phyloP scores from a whole-genome alignment of 1,140 invertebrate species.

The Sarcophaga bullata region DNA sequence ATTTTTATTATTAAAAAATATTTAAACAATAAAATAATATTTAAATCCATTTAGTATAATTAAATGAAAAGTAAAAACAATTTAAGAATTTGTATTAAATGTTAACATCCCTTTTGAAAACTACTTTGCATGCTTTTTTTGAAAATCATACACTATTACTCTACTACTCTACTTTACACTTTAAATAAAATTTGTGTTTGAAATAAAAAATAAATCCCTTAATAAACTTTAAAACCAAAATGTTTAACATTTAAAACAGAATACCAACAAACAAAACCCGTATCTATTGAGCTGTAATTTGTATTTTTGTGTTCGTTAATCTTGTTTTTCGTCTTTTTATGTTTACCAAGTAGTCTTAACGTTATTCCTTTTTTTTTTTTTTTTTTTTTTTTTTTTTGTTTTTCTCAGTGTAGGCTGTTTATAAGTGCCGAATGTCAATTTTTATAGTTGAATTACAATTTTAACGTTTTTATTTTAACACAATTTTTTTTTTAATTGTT shows the following conservation, averaged over 20 bases:
- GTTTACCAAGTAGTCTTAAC: not conserved
- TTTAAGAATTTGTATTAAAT: not conserved
- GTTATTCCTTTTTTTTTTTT: not conserved
- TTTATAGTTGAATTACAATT: constrained; percentile 10
- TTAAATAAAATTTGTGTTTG: not conserved
- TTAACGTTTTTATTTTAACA: not conserved
- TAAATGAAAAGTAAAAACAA: too few species aligned
- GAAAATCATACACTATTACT: not conserved
- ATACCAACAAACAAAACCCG: not conserved
- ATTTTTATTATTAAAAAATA: not conserved
- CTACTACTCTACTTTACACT: not conserved
- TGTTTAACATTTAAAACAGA: not conserved
- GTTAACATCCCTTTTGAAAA: not conserved
- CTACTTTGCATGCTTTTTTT: not conserved
- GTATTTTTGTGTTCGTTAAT: not conserved
- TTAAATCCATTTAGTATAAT: too few species aligned
- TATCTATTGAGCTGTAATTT: not conserved
- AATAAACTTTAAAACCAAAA: not conserved
- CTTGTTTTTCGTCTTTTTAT: not conserved
- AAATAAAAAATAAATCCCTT: not conserved
- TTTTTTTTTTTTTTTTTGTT: too few species aligned
- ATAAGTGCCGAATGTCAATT: constrained; percentile 26
- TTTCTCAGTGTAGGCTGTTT: constrained; percentile 26
- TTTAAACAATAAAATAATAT: not conserved
- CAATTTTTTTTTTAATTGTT: too few species aligned